Evolutionary conservation across 2,888 invertebrate genomes (phyloP).

Genomic region (Nemoura dubitans): DNA sequence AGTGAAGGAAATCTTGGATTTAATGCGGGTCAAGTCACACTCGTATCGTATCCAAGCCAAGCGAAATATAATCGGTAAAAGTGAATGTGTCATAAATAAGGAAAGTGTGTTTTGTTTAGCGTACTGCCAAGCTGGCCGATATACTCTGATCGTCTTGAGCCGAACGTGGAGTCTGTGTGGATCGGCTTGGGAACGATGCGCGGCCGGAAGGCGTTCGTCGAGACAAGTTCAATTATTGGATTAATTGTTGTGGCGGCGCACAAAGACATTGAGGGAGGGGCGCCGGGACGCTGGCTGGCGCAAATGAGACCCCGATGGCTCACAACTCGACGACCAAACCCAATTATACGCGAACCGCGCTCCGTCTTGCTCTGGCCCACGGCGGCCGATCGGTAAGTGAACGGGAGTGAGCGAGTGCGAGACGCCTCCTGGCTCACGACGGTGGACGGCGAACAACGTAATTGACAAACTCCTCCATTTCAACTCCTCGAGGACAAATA

Average conservation of each 20-base stretch:
- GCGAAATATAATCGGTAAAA: neutral
- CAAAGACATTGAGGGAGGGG: constrained; percentile 48
- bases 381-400: neutral
- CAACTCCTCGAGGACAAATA: constrained; percentile 40
- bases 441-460: constrained; percentile 20
- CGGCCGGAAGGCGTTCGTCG: constrained; percentile 44
- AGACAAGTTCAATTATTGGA: constrained; percentile 51
- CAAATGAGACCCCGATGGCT: constrained; percentile 51
- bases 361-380: neutral
- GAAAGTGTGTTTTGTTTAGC: neutral
- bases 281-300: constrained; percentile 41
- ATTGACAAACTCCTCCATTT: constrained; percentile 42
- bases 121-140: neutral
- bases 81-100: neutral
- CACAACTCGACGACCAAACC: constrained; percentile 49
- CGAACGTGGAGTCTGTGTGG: neutral
- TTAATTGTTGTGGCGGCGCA: constrained; percentile 50
- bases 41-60: no score
- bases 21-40: neutral
- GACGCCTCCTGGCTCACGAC: neutral
- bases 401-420: constrained; percentile 8
- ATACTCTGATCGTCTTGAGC: neutral
- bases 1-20: neutral
- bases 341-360: constrained; percentile 47
- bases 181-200: constrained; percentile 12